Evolutionary conservation across 2,888 invertebrate genomes (phyloP).

Genomic region (Drosophila peninsularis): DNA sequence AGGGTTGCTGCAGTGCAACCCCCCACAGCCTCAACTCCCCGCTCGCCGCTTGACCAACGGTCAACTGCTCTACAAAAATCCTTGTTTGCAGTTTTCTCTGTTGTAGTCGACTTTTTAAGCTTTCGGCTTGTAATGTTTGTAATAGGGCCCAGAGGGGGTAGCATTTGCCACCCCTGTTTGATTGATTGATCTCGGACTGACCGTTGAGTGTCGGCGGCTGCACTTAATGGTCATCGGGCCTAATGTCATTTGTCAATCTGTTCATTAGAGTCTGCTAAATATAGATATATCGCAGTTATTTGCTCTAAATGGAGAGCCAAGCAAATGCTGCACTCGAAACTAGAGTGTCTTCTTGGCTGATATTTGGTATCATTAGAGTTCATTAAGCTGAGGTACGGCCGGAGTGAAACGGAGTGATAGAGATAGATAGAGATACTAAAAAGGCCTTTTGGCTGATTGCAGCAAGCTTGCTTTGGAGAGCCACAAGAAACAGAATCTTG

Average conservation of each 20-base stretch:
- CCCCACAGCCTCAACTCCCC: neutral
- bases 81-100: conserved; percentile 5
- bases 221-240: conserved; percentile 65
- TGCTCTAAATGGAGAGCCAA: conserved; percentile 16
- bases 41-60: conserved; percentile 53
- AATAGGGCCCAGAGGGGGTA: conserved; percentile 10
- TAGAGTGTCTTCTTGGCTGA: neutral
- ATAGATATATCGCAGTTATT: conserved; percentile 19
- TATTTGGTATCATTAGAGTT: neutral
- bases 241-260: conserved; percentile 72
- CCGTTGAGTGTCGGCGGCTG: conserved; percentile 69
- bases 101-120: conserved; percentile 58
- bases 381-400: neutral
- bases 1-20: conserved; percentile 48
- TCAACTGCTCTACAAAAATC: conserved; percentile 46
- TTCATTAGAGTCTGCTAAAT: conserved; percentile 27
- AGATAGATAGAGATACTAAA: neutral
- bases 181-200: conserved; percentile 73
- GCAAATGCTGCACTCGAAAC: conserved; percentile 13
- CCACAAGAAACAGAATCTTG: too few species aligned
- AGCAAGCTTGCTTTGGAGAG: too few species aligned
- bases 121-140: conserved; percentile 38
- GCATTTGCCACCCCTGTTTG: conserved; percentile 58
- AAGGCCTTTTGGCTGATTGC: neutral
- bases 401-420: neutral